phyloP scores from a whole-genome alignment of 2,113 vertebrate genomes.

The Delphinus delphis region DNA sequence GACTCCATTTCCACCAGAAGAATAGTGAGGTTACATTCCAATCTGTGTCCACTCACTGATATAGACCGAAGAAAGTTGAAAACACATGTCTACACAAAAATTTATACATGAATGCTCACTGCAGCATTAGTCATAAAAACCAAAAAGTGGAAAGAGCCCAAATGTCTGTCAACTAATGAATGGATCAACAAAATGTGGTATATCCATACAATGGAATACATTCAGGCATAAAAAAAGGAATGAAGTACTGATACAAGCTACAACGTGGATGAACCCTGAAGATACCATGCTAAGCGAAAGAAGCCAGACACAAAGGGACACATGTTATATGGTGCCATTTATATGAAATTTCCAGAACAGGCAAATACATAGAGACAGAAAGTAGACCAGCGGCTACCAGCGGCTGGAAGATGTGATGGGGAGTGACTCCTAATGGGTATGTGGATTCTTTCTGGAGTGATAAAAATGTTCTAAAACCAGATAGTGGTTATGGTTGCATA shows the following conservation, averaged over 20 bases:
- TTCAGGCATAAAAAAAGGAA: not conserved
- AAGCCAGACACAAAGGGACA: not conserved
- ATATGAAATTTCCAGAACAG: not conserved
- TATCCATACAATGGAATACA: not conserved
- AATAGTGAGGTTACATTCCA: not conserved
- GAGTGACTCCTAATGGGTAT: not conserved
- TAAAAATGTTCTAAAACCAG: not conserved
- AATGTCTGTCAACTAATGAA: not conserved
- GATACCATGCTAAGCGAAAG: not conserved
- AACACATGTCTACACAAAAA: not conserved
- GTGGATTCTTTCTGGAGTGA: not conserved
- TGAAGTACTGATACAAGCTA: not conserved
- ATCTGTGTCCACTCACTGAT: not conserved
- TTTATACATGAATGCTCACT: not conserved
- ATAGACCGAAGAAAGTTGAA: not conserved
- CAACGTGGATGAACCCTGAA: not conserved
- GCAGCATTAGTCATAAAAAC: not conserved
- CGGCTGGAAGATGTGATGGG: accelerated
- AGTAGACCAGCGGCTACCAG: not conserved
- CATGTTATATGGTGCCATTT: not conserved
- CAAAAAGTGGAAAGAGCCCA: not conserved
- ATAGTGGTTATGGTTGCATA: not conserved
- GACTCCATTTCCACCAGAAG: not conserved
- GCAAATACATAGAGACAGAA: not conserved
- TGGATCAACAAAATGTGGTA: not conserved